Evolutionary conservation across 2,113 vertebrate species (phyloP).

Genomic region (Calyptommatus sinebrachiatus): DNA sequence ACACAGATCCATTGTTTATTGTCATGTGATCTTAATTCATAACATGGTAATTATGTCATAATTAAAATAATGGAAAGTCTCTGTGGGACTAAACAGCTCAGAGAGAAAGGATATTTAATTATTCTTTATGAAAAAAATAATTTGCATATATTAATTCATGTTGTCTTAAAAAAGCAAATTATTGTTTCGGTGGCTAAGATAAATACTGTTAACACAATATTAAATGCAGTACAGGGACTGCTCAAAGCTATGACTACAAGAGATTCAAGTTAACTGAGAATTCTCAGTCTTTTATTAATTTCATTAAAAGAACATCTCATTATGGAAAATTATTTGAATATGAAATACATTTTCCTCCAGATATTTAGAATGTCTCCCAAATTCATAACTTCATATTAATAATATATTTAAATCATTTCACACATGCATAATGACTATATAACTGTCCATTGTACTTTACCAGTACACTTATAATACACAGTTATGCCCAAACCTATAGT

Average conservation of each 20-base stretch:
- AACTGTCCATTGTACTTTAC: not conserved
- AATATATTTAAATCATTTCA: not conserved
- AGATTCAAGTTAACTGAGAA: not conserved
- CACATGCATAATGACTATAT: not conserved
- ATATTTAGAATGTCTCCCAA: not conserved
- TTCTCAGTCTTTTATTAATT: not conserved
- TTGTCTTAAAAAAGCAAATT: conserved; percentile 2
- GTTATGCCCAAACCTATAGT: not conserved
- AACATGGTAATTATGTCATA: not conserved
- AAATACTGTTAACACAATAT: not conserved
- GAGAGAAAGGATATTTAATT: conserved; percentile 3
- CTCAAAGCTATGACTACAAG: too few species aligned
- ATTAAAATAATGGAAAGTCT: conserved; percentile 1
- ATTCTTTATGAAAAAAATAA: not conserved
- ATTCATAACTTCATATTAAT: not conserved
- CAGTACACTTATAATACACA: not conserved
- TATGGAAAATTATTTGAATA: not conserved
- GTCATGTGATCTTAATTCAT: not conserved
- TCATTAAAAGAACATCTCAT: not conserved
- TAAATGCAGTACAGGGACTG: not conserved
- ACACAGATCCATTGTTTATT: not conserved
- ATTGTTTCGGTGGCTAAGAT: not conserved
- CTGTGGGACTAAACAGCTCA: not conserved
- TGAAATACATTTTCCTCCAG: not conserved
- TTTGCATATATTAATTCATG: not conserved